Conservation (phyloP, 2,797 vertebrate genomes). For the Phoxinus dragarum region DNA sequence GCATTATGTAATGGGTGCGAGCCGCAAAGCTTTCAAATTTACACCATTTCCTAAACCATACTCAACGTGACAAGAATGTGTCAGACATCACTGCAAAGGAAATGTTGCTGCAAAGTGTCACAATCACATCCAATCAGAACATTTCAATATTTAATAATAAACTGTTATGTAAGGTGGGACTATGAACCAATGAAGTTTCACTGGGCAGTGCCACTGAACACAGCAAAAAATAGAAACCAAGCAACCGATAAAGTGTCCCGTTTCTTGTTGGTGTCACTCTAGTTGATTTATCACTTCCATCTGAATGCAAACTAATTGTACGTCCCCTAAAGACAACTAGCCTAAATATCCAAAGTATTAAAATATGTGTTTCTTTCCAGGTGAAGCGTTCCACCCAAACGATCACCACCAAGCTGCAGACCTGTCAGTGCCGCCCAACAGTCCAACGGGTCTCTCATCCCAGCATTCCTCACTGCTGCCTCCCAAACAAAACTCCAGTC, state of each 20-base stretch:
- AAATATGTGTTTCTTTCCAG: constrained; percentile 71
- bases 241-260: background rate
- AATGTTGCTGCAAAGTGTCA: background rate
- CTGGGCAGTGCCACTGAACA: background rate
- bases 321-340: background rate
- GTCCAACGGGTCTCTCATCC: constrained; percentile 92
- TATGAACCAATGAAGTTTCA: background rate
- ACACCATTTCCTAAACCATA: background rate
- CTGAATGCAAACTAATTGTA: background rate
- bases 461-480: constrained; percentile 88
- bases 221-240: constrained; percentile 11
- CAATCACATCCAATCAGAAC: background rate
- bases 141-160: background rate
- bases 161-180: background rate
- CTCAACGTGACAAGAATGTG: background rate
- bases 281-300: constrained; percentile 1
- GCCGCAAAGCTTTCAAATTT: background rate
- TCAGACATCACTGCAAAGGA: background rate
- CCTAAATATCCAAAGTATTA: background rate
- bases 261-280: constrained; percentile 10
- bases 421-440: constrained; percentile 97
- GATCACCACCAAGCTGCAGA: constrained; percentile 95
- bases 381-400: constrained; percentile 93
- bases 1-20: background rate
- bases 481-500: constrained; percentile 83